Base-by-base conservation (phyloP, 2,797 vertebrate genomes). In the Eutrigla gurnardus region DNA sequence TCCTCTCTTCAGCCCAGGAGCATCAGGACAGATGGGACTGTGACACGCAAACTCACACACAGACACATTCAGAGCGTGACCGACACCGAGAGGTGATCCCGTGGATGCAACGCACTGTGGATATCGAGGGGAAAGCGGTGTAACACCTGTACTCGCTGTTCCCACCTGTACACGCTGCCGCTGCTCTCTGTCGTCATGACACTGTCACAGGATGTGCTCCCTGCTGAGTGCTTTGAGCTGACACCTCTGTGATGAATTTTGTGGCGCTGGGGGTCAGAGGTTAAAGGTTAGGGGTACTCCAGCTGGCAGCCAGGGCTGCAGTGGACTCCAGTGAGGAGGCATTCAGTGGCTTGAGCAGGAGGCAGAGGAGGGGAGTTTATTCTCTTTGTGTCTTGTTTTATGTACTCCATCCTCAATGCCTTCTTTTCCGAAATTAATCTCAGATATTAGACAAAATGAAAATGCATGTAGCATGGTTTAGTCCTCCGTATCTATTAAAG, bases 231-330 rank as follows among this genome's bases (percentile, higher is more conserved):
- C 81, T 73, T 72, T 81, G 75, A 86, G 79, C 74, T 79, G 86
- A 77, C 42, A 58, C 65, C 67, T 81, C 87, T 76, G 81, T 85
- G 88, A 88, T 86, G 82, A 89, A 85, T 93, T 91, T 79, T 50
- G 69, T 76, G 78, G 81, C 75, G 85, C 84, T 84, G 80, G 71
- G 85, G 87, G 89, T 92, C 91, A 89, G 70, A 87, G 93, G 93
- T 93, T 65, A 93, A 80, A 92, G 94, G 93, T 93, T 87, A 91
- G 84, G 82, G 86, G 85, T 91, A 83, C 81, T 93, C 89, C 94
- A 96, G 94, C 95, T 95, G 95, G 94, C 93, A 94, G 84, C 90
- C 90, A 94, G 93, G 89, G 83, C 89, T 62, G 74, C 77, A 66
- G 80, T 57, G 86, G 92, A 88, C 92, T 89, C 91, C 92, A 88